Base-by-base conservation (phyloP, 2,888 invertebrate genomes). In the Zaprionus lineosus region DNA sequence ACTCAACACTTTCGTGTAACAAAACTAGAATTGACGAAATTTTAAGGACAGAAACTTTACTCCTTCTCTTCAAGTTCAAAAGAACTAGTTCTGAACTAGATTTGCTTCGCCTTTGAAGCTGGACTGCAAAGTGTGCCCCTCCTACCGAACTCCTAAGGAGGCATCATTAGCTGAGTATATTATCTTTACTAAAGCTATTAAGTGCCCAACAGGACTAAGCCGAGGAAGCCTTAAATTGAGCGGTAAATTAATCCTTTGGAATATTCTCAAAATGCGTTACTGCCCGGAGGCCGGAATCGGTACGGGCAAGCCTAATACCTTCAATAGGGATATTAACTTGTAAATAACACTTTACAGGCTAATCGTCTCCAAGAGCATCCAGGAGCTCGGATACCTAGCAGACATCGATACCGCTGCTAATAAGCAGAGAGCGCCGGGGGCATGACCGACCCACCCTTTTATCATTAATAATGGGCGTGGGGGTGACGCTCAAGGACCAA, bases 301-400 rank as follows among this genome's bases (percentile, higher is more conserved):
- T 14, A 29, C n/a, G 24, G 2, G 6, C 6, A 24, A 8, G 44
- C 29, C 14, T 16, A 9, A 24, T 65, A 56, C 50, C 39, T 28
- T 14, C 43, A 58, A 53, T 43, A 56, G 57, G 28, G 57, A 60
- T 73, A 76, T 73, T 70, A 60, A 73, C 64, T 81, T 81, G 76
- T 84, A 81, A 70, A 55, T 53, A 37, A 59, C 59, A 67, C 62
- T 52, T 41, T 48, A 16, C 43, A 36, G 28, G 48, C 44, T 68
- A 28, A 68, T 41, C 55, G 16, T 29, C 26, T 61, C 31, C 44
- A 44, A 48, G 21, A 33, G 28, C 15, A 24, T 8, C 19, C 3
- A 19, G 19, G 12, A 18, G 44, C 8, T 26, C 16, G 36, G 5
- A n/a, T 6, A 26, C 18, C 9, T 24, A 15, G 18, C 9, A 29